Percentiles rank a stretch among this genome's conserved stretches.
phyloP scores from a whole-genome alignment of 2,888 invertebrate genomes.

The Lottia gigantea region DNA sequence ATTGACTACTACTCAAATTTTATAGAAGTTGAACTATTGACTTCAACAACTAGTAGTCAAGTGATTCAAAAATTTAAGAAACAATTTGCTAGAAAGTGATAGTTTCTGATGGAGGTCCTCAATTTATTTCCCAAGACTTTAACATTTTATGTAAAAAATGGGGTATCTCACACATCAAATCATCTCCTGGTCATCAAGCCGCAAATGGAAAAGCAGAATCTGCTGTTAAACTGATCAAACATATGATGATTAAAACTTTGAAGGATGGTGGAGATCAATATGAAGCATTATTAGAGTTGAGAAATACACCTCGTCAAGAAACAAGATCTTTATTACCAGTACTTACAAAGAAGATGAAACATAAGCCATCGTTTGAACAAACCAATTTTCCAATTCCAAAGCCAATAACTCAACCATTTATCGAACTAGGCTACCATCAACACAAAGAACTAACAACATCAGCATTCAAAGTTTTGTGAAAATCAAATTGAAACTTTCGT shows the following conservation, averaged over 20 bases:
- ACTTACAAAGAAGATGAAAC: not conserved
- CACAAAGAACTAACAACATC: no score
- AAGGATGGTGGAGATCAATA: slow-evolving; percentile 15
- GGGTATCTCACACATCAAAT: slow-evolving; percentile 26
- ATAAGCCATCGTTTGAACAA: no score
- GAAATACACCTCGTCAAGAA: slow-evolving; percentile 29
- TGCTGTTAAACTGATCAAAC: slow-evolving; percentile 26
- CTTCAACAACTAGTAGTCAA: not conserved
- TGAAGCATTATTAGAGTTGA: slow-evolving; percentile 21
- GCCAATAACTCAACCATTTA: no score
- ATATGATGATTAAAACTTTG: slow-evolving; percentile 22
- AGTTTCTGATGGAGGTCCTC: not conserved
- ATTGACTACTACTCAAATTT: slow-evolving; percentile 37
- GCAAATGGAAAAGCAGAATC: slow-evolving; percentile 31
- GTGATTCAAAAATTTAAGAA: slow-evolving; percentile 34
- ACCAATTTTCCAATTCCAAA: no score
- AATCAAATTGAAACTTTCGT: no score
- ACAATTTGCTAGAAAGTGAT: slow-evolving; percentile 22
- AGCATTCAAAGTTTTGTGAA: no score
- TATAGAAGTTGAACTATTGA: slow-evolving; percentile 33
- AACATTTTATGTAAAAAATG: slow-evolving; percentile 18
- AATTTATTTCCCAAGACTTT: not conserved
- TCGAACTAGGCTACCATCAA: no score
- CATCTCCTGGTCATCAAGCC: slow-evolving; percentile 29
- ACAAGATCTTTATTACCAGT: slow-evolving; percentile 22